Conservation (phyloP, 92 coral and sea anemone species). For the Pocillopora meandrina region DNA sequence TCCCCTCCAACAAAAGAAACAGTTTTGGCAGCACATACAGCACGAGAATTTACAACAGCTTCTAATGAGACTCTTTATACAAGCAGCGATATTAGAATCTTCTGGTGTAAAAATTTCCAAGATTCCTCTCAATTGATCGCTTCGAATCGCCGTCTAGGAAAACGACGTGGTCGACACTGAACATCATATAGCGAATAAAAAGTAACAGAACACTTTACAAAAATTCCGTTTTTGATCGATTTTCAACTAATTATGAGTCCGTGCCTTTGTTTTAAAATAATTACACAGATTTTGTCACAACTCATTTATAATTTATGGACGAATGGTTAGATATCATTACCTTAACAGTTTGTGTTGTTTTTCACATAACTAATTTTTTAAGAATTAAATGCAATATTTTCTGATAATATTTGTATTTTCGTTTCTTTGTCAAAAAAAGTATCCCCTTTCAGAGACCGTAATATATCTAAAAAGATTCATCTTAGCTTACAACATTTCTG, state of each 20-base stretch:
- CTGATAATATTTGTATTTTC: too few species aligned
- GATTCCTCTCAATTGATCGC: neutral
- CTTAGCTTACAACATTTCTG: too few species aligned
- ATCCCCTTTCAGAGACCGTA: too few species aligned
- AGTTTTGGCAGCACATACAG: conserved; percentile 9
- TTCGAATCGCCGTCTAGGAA: neutral
- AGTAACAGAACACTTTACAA: too few species aligned
- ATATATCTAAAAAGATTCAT: too few species aligned
- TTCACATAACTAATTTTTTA: too few species aligned
- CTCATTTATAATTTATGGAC: conserved; percentile 26
- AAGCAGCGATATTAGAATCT: neutral
- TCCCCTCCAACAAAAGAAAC: conserved; percentile 43
- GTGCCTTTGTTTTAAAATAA: conserved; percentile 7
- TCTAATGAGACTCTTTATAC: conserved; percentile 6
- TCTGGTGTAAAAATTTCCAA: neutral
- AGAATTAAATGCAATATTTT: too few species aligned
- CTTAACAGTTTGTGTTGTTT: neutral
- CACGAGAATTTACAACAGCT: conserved; percentile 6
- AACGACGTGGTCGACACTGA: neutral
- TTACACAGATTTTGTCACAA: conserved; percentile 1
- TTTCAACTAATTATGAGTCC: neutral
- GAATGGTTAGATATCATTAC: neutral
- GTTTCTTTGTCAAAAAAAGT: too few species aligned
- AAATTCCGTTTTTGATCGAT: too few species aligned
- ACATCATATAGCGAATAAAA: neutral